Evolutionary conservation across 2,797 vertebrate species (phyloP).

Genomic region (Petrocephalus schoutedeni): DNA sequence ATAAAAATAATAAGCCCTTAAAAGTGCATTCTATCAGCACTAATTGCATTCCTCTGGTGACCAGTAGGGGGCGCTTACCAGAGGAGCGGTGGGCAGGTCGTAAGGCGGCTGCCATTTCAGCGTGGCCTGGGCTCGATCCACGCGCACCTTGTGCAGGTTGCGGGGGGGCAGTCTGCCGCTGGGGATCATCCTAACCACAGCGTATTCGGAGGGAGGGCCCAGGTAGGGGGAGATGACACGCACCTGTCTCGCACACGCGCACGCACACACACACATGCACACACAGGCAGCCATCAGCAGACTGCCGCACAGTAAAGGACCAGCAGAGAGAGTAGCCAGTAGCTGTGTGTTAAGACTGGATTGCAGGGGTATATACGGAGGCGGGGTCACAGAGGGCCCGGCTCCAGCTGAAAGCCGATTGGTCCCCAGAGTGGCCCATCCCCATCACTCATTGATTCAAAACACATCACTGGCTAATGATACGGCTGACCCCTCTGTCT

Average conservation of each 20-base stretch:
- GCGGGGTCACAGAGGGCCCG: background rate
- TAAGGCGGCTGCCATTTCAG: slow-evolving; percentile 96
- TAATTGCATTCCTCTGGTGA: background rate
- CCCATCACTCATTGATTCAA: background rate
- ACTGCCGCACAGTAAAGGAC: background rate
- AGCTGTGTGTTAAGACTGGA: background rate
- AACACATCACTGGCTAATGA: background rate
- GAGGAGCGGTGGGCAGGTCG: slow-evolving; percentile 71
- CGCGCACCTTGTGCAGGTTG: slow-evolving; percentile 79
- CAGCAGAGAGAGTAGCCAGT: background rate
- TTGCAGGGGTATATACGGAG: background rate
- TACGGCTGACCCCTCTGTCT: background rate
- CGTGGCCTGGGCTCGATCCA: slow-evolving; percentile 71
- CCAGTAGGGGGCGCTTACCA: slow-evolving; percentile 61
- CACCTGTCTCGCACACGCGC: slow-evolving; percentile 60
- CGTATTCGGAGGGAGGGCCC: slow-evolving; percentile 81
- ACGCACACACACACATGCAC: background rate
- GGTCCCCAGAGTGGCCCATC: background rate
- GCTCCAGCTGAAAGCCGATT: background rate
- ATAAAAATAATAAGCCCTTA: background rate
- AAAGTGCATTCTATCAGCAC: background rate
- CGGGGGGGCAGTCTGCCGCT: slow-evolving; percentile 88
- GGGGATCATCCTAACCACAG: slow-evolving; percentile 90
- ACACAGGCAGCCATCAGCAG: background rate
- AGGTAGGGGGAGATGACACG: slow-evolving; percentile 77